Evolutionary conservation across 1,140 invertebrate species (phyloP).

Genomic region (Atta cephalotes): DNA sequence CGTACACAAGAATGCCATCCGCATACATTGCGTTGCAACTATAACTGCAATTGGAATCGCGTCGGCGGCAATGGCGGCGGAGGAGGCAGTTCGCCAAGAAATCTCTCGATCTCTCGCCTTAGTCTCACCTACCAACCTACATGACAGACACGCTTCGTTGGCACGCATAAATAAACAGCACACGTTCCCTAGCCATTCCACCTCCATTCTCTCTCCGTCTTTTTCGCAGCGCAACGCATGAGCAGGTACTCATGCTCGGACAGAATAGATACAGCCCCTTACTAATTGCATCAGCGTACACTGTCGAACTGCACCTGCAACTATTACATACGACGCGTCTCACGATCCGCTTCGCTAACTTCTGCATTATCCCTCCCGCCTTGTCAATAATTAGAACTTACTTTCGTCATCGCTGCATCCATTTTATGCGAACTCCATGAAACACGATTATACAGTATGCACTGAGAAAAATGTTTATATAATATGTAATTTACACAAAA

Average conservation of each 20-base stretch:
- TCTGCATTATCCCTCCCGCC: slow-evolving; percentile 11
- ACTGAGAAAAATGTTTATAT: no score
- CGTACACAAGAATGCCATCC: background rate
- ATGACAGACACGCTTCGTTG: slow-evolving; percentile 82
- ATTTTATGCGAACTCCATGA: background rate
- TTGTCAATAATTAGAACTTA: background rate
- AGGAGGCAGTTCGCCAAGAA: slow-evolving; percentile 28
- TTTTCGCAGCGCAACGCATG: slow-evolving; percentile 38
- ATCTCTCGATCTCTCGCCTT: slow-evolving; percentile 70
- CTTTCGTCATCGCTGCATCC: slow-evolving; percentile 17
- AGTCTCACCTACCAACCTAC: slow-evolving; percentile 77
- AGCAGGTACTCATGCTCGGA: slow-evolving; percentile 68
- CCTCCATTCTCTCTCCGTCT: slow-evolving; percentile 28
- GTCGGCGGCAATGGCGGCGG: slow-evolving; percentile 47
- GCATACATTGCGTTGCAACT: background rate
- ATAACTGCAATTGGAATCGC: slow-evolving; percentile 62
- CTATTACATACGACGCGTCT: slow-evolving; percentile 66
- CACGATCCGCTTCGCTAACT: slow-evolving; percentile 38
- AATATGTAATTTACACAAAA: no score
- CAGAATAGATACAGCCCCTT: slow-evolving; percentile 76
- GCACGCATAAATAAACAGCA: slow-evolving; percentile 82
- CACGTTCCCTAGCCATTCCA: slow-evolving; percentile 61
- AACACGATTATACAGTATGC: background rate
- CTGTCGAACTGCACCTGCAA: slow-evolving; percentile 81
- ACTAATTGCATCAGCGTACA: slow-evolving; percentile 84